Percentiles rank a stretch among this genome's conserved stretches.
phyloP scores from a whole-genome alignment of 2,113 vertebrate genomes.

The Platysternon megacephalum region DNA sequence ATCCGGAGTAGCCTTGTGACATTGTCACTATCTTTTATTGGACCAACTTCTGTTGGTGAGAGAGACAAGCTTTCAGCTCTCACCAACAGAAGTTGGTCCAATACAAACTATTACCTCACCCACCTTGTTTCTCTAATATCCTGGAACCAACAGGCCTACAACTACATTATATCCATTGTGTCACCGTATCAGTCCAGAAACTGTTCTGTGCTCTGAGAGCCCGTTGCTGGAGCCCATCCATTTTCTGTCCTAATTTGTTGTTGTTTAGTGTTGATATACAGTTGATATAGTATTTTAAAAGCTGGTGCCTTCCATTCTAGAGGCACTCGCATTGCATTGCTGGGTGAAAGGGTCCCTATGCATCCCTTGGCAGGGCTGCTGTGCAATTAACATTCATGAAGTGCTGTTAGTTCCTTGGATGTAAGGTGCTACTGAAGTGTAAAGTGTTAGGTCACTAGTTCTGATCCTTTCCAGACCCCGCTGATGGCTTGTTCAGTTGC shows the following conservation, averaged over 20 bases:
- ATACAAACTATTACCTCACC: background rate
- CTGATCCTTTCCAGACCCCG: conserved; percentile 12
- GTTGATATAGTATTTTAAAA: background rate
- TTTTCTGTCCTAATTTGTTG: background rate
- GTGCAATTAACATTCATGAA: conserved; percentile 6
- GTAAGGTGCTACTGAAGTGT: background rate
- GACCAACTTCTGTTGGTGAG: background rate
- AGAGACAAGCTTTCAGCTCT: background rate
- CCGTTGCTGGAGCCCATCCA: background rate
- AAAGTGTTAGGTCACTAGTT: conserved; percentile 21
- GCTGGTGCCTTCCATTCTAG: background rate
- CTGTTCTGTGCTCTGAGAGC: background rate
- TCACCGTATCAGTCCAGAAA: background rate
- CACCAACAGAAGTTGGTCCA: background rate
- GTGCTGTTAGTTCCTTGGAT: background rate
- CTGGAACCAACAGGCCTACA: background rate
- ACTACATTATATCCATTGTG: background rate
- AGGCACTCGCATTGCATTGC: background rate
- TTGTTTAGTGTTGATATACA: background rate
- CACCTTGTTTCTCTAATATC: background rate
- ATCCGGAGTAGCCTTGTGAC: background rate
- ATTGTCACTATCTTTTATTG: background rate
- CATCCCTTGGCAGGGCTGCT: background rate
- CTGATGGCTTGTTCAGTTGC: conserved; percentile 7
- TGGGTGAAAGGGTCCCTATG: conserved; percentile 2